Evolutionary conservation across 2,797 vertebrate genomes (phyloP).

Genomic region (Perodicticus potto): DNA sequence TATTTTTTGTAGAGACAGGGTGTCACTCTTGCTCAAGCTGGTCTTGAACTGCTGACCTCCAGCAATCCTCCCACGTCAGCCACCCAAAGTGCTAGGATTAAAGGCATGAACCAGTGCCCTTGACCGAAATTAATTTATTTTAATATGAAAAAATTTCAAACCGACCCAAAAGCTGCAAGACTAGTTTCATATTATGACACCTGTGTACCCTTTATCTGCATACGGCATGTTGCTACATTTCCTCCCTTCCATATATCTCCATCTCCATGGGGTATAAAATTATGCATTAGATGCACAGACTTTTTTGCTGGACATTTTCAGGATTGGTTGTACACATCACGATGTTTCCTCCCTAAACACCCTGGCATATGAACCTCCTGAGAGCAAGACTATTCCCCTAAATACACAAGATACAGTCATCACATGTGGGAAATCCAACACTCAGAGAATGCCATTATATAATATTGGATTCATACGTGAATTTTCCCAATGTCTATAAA

Average conservation of each 20-base stretch:
- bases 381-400: neutral
- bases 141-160: slow-evolving; percentile 8
- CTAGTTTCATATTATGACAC: neutral
- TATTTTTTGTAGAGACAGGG: too few species aligned
- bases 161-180: neutral
- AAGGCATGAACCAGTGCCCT: too few species aligned
- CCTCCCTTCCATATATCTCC: neutral
- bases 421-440: neutral
- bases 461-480: neutral
- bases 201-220: neutral
- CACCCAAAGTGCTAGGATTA: too few species aligned
- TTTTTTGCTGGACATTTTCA: neutral
- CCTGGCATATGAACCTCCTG: neutral
- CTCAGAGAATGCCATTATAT: neutral
- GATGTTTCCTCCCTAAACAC: neutral
- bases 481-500: neutral
- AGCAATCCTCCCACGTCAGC: too few species aligned
- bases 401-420: neutral
- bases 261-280: neutral
- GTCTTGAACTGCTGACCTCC: too few species aligned
- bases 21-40: too few species aligned
- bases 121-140: neutral
- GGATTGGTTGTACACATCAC: neutral
- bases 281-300: neutral
- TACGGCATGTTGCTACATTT: neutral